Base-by-base conservation (phyloP, 2,888 invertebrate genomes). In the Chrysotoxum bicinctum region DNA sequence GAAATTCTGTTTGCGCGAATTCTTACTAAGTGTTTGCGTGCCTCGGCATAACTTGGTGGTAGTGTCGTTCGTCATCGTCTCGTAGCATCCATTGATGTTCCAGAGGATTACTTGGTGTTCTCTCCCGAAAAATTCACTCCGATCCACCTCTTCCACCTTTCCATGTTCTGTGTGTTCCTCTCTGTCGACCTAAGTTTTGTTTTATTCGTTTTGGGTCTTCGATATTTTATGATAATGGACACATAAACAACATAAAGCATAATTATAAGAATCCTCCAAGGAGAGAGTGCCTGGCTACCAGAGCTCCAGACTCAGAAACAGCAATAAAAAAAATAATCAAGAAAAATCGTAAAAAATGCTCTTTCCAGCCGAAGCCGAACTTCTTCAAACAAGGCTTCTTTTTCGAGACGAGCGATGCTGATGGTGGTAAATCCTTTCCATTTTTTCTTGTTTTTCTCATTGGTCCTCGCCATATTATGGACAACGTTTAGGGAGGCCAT, bases 201-300 rank as follows among this genome's bases (percentile, higher is more conserved):
- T 83, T 69, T 64, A 64, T 78, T 80, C 76, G 81, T 85, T 75
- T 77, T 69, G 23, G 73, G 85, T 56, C 70, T 73, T 70, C 86
- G 82, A 86, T 86, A 86, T 86, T 86, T 86, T 86, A 86, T 86
- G 77, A 86, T 86, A 86, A 86, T 86, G 86, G 86, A 82, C 82
- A 86, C 86, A 86, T 86, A 86, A 86, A 86, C 86, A 86, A 86
- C 86, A 86, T 86, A 86, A 86, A 86, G 86, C 86, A 86, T 86
- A 86, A 86, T 86, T 86, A 86, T 86, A 85, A 85, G 76, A 81
- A 81, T 81, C 66, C 81, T 85, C 85, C 35, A 80, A 80, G 84
- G 80, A 76, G 73, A 73, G 58, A 16, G 16, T 12, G 30, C 16
- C 64, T 66, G 48, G 45, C 64, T 66, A n/a, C 50, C 50, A 48